Conservation (phyloP, 2,113 vertebrate species). For the Perca fluviatilis region DNA sequence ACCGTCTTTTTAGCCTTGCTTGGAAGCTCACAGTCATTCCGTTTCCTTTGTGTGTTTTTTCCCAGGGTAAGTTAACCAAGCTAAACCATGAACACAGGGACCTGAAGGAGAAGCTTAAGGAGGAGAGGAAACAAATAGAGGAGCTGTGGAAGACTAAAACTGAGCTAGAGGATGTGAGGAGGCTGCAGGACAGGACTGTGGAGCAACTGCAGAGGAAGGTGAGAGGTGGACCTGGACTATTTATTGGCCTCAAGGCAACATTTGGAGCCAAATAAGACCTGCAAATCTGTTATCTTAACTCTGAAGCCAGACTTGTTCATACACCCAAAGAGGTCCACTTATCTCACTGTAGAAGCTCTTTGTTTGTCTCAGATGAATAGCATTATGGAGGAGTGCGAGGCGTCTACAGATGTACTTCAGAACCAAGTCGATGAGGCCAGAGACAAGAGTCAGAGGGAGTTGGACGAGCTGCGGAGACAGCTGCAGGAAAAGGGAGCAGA, state of each 20-base stretch:
- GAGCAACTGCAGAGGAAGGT: slow-evolving; percentile 95
- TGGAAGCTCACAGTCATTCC: neutral
- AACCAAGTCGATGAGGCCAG: slow-evolving; percentile 91
- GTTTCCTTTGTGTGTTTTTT: neutral
- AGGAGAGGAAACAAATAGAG: slow-evolving; percentile 89
- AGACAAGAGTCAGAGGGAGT: slow-evolving; percentile 89
- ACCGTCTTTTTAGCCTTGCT: neutral
- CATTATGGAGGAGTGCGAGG: slow-evolving; percentile 87
- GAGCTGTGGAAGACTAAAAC: slow-evolving; percentile 88
- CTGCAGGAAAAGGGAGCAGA: slow-evolving; percentile 91
- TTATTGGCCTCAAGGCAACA: neutral
- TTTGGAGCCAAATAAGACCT: neutral
- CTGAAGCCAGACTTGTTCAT: neutral
- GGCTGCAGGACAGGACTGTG: slow-evolving; percentile 88
- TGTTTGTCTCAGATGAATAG: slow-evolving; percentile 87
- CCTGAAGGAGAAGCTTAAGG: slow-evolving; percentile 89
- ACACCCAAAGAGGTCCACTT: neutral
- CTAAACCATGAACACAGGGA: slow-evolving; percentile 88
- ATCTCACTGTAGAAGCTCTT: slow-evolving; percentile 14
- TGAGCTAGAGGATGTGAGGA: slow-evolving; percentile 90
- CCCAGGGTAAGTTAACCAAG: slow-evolving; percentile 86
- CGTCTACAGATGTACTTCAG: slow-evolving; percentile 90
- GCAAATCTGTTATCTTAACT: slow-evolving; percentile 17
- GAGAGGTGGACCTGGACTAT: slow-evolving; percentile 26
- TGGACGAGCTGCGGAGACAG: slow-evolving; percentile 88